Evolutionary conservation across 2,797 vertebrate species (phyloP), one percentile per base, ranked within the genome.

Genomic region (Xiphorhynchus erythropygius): DNA sequence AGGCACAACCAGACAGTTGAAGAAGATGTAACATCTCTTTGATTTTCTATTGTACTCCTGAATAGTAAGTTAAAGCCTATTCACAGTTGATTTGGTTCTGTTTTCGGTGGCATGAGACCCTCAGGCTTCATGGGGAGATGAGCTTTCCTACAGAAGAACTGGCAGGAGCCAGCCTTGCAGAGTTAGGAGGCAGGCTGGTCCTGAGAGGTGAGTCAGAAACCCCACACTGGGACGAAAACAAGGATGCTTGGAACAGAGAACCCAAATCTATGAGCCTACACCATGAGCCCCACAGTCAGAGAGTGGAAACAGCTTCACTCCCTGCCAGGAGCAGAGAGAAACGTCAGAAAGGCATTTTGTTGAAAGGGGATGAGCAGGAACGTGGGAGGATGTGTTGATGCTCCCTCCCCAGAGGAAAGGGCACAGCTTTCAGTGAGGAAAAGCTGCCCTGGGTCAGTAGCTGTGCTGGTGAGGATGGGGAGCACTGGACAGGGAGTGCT

Each of bases 31-130:
- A 70, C 63, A 91, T 65, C 85, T 86, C 28, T 94, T 84, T 94
- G 93, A 96, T 95, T 97, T 94, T 44, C 93, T 79, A 93, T 95
- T 95, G 91, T 95, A 30, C 23, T 95, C 35, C 80, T 96, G 91
- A 94, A 95, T 91, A 91, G 85, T 65, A 86, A 91, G 80, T 94
- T 90, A 93, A 86, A 94, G 55, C 55, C 67, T 86, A 88, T 93
- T 95, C 95, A 91, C 50, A 78, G 91, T 8, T 95, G 94, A 86
- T 94, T 94, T 84, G 62, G 87, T 73, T 93, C 90, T 94, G 87
- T 10, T 90, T 95, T 84, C 1, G 0, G 63, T 84, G 76, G 69
- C 65, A 73, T 33, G 76, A 90, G 91, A 93, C 85, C 59, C 49
- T 82, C 60, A 39, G 63, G 57, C 79, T 92, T 71, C 80, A 59